Conservation (phyloP, 2,888 invertebrate genomes). For the Leptogaster cylindrica region DNA sequence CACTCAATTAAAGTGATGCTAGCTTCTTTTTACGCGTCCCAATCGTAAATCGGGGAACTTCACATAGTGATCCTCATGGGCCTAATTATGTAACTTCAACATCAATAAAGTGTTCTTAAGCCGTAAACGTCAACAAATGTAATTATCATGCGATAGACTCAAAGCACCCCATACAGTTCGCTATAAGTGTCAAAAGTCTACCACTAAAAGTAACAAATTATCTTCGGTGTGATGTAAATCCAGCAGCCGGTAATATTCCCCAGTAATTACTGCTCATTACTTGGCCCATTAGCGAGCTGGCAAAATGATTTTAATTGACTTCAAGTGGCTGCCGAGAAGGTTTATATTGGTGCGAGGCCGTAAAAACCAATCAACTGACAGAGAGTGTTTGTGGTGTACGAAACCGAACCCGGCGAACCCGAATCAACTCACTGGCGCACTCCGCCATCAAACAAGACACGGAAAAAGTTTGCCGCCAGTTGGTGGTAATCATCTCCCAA, state of each 20-base stretch:
- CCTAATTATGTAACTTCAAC: conserved; percentile 26
- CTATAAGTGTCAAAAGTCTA: conserved; percentile 36
- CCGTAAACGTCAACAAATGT: conserved; percentile 23
- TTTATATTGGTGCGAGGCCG: conserved; percentile 26
- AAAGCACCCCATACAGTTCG: conserved; percentile 27
- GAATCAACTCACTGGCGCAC: too few species aligned
- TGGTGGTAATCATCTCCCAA: conserved; percentile 30
- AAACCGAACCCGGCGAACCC: too few species aligned
- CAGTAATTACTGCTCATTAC: conserved; percentile 39
- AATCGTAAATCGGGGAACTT: not conserved
- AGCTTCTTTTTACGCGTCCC: too few species aligned
- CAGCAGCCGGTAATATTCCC: conserved; percentile 25
- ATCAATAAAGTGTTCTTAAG: conserved; percentile 28
- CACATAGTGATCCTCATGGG: not conserved
- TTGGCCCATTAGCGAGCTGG: conserved; percentile 33
- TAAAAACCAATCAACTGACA: conserved; percentile 16
- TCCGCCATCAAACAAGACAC: not conserved
- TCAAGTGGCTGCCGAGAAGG: conserved; percentile 18
- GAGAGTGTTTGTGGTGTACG: not conserved
- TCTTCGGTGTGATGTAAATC: conserved; percentile 25
- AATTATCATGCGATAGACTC: conserved; percentile 26
- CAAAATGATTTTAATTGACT: conserved; percentile 41
- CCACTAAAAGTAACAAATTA: conserved; percentile 35
- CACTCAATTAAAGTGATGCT: conserved; percentile 24
- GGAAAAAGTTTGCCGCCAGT: conserved; percentile 17